Percentiles rank a stretch among this genome's conserved stretches.
phyloP scores from a whole-genome alignment of 2,888 invertebrate species.

The Archips crataeganus region DNA sequence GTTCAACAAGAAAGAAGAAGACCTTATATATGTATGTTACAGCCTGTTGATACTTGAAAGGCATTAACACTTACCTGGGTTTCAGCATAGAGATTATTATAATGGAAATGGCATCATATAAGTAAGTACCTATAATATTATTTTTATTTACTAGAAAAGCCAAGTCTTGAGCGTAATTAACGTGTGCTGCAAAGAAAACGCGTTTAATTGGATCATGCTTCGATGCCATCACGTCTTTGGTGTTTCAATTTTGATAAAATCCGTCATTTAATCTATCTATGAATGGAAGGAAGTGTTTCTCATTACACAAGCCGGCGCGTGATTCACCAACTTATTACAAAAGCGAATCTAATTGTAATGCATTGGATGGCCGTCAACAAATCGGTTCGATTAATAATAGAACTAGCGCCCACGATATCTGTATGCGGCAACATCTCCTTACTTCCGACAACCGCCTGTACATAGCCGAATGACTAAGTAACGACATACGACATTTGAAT shows the following conservation, averaged over 20 bases:
- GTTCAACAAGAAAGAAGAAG: too few species aligned
- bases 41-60: too few species aligned
- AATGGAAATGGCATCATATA: too few species aligned
- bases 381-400: conserved; percentile 40
- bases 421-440: conserved; percentile 54
- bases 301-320: conserved; percentile 30
- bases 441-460: conserved; percentile 58
- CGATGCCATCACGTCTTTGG: not conserved
- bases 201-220: not conserved
- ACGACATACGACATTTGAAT: conserved; percentile 54
- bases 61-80: too few species aligned
- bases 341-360: conserved; percentile 36
- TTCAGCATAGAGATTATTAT: too few species aligned
- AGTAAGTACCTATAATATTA: not conserved
- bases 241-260: not conserved
- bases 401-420: conserved; percentile 43
- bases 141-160: not conserved
- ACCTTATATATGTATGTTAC: too few species aligned
- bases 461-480: conserved; percentile 56
- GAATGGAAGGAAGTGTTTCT: conserved; percentile 60
- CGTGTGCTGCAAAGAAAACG: not conserved
- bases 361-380: conserved; percentile 26
- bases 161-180: not conserved
- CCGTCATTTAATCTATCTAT: conserved; percentile 39
- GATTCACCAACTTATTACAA: conserved; percentile 39